Base-by-base conservation (phyloP, 2,888 invertebrate species). In the Linhomoeus sp. region DNA sequence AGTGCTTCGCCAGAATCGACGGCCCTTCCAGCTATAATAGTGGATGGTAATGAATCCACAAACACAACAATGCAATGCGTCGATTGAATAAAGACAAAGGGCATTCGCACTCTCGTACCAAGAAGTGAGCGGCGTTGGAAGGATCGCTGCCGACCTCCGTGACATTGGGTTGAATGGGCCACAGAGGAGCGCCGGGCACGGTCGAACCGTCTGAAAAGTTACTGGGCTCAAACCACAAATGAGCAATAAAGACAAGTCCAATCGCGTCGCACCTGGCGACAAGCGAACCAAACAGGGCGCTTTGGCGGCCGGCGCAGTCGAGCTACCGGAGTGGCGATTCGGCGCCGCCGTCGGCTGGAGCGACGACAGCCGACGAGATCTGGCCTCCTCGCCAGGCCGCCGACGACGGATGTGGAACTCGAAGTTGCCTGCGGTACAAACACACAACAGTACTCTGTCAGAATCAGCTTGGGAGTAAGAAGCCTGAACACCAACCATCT, bases 371-470 rank as follows among this genome's bases (percentile, higher is more conserved):
- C 47, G 46, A 35, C 17, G 36, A n/a, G 22, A 65, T 76, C 75
- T 75, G 87, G 87, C 74, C 87, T 85, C 77, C 56, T 86, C 78
- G 51, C 85, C 77, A 53, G 83, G 85, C 67, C 80, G 81, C 64
- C 87, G 76, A 66, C 86, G 76, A 64, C 87, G 76, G 67, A 92
- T 84, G 72, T 92, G 90, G 69, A 92, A 92, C 81, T 88, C 90
- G 65, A 92, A 82, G 62, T 86, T 86, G 69, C 88, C 88, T 84
- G 70, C 45, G 12, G 29, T 29, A 29, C 29, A 9, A 5, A 5
- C 5, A 29, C 5, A 29, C 29, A 9, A 29, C 29, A 29, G 29
- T 29, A 29, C 29, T 29, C n/a, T n/a, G n/a, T n/a, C n/a, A n/a
- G n/a, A n/a, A n/a, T n/a, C n/a, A n/a, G n/a, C n/a, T n/a, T n/a